Base-by-base conservation (phyloP, 2,888 invertebrate species). In the Aphidoletes aphidimyza region DNA sequence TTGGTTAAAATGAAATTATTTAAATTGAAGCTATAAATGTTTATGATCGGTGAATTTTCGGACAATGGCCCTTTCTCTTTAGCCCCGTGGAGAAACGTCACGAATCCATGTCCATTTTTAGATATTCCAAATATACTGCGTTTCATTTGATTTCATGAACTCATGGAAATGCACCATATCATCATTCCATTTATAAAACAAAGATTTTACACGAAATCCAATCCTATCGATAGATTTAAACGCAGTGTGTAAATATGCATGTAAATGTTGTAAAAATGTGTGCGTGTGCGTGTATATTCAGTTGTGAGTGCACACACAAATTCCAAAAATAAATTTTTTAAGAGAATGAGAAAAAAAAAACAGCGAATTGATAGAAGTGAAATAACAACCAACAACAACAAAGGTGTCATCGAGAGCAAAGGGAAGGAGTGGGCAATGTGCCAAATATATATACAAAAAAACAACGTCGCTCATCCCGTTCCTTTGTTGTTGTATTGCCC, bases 311-410 rank as follows among this genome's bases (percentile, higher is more conserved):
- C 34, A 36, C 6, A 81, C 8, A 81, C 37, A 1, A 37, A 81
- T 37, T 81, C 81, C 37, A 81, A 81, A 81, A 81, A 81, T 81
- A 81, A 81, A 37, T 81, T 81, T 69, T 30, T 37, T 11, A 78
- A 78, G n/a, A 37, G n/a, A 30, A 17, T 47, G 11, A 69, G 30
- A 69, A n/a, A 30, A 69, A 9, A 11, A 30, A 8, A 69, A 69
- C 54, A 39, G 5, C 39, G 8, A 59, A 81, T 37, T 22, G 37
- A 81, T 81, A n/a, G 0, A 81, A 37, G 81, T 81, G 37, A 81
- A 22, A 81, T 81, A 78, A 78, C 34, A 26, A 59, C n/a, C 22
- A 6, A 59, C 22, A 34, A n/a, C 34, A 36, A 69, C 6, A 69
- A 69, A 69, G 37, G 8, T 81, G 81, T 81, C 81, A 81, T 37